Percentiles rank a stretch among this genome's conserved stretches.
Evolutionary conservation across 1,140 invertebrate species (phyloP).

Genomic region (Hydropsyche tenuis): DNA sequence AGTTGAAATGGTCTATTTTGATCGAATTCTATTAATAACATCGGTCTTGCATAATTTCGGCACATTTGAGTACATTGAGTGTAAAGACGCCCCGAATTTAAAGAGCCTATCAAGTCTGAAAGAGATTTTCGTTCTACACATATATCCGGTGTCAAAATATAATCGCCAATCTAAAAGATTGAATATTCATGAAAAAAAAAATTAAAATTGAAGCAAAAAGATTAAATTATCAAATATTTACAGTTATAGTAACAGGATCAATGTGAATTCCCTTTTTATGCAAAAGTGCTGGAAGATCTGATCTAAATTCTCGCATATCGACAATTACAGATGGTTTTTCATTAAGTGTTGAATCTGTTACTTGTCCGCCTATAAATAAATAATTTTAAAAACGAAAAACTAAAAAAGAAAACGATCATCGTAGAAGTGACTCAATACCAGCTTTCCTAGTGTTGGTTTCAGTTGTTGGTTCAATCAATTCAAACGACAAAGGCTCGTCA

Average conservation of each 20-base stretch:
- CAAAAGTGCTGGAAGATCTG: constrained; percentile 92
- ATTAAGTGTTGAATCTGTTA: constrained; percentile 50
- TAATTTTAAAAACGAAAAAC: neutral
- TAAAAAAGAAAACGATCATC: neutral
- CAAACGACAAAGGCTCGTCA: constrained; percentile 55
- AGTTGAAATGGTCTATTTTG: constrained; percentile 90
- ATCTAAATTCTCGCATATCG: constrained; percentile 98
- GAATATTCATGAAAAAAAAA: constrained; percentile 8
- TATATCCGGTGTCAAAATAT: constrained; percentile 95
- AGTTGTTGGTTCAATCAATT: constrained; percentile 54
- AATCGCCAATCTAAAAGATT: constrained; percentile 86
- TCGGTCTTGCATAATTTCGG: constrained; percentile 84
- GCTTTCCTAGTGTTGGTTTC: constrained; percentile 71
- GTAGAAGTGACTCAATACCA: too few species aligned
- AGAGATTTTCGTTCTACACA: constrained; percentile 97
- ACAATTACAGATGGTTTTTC: constrained; percentile 80
- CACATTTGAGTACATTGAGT: constrained; percentile 93
- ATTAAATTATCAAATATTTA: constrained; percentile 55
- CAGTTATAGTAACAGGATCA: constrained; percentile 87
- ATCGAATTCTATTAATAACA: constrained; percentile 97
- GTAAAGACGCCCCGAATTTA: constrained; percentile 94
- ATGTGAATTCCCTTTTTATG: constrained; percentile 94
- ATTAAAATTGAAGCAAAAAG: constrained; percentile 6
- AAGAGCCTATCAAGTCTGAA: constrained; percentile 94
- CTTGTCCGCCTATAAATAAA: constrained; percentile 56